A percentile compares a stretch with the other conserved stretches of the same genome.
Conservation (phyloP, 2,888 invertebrate species). For the Willowsia nigromaculata region DNA sequence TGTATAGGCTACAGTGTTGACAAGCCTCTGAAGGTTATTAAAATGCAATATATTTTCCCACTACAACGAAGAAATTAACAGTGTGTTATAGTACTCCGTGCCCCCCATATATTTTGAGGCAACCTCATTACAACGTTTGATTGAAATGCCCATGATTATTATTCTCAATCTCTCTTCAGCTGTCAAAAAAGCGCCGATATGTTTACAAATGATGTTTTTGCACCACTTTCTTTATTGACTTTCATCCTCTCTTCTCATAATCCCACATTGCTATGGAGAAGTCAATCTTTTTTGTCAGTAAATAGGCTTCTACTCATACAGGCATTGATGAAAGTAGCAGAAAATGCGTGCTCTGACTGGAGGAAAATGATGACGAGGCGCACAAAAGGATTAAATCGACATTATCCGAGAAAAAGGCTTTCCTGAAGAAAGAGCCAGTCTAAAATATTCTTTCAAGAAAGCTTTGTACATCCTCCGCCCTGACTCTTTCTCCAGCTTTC, state of each 20-base stretch:
- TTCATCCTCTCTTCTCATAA: not conserved
- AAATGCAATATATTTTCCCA: not conserved
- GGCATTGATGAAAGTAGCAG: not conserved
- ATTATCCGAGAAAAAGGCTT: constrained; percentile 28
- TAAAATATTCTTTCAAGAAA: constrained; percentile 23
- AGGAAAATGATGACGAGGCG: constrained; percentile 20
- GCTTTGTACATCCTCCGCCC: not conserved
- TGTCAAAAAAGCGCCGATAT: not conserved
- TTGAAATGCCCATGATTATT: not conserved
- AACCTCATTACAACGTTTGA: not conserved
- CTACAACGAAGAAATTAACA: not conserved
- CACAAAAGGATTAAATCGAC: constrained; percentile 42
- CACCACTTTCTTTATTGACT: constrained; percentile 11
- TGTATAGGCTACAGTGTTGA: not conserved
- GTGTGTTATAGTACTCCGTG: not conserved
- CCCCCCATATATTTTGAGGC: not conserved
- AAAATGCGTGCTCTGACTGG: not conserved
- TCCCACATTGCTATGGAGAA: not conserved
- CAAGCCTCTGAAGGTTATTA: not conserved
- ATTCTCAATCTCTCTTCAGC: constrained; percentile 9
- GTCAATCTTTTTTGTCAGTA: not conserved
- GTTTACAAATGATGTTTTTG: not conserved
- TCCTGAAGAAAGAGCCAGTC: not conserved
- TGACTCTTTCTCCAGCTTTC: no score
- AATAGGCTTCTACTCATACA: not conserved